Evolutionary conservation across 2,888 invertebrate genomes (phyloP), one percentile per base, ranked within the genome.

Genomic region (Malachius bipustulatus): DNA sequence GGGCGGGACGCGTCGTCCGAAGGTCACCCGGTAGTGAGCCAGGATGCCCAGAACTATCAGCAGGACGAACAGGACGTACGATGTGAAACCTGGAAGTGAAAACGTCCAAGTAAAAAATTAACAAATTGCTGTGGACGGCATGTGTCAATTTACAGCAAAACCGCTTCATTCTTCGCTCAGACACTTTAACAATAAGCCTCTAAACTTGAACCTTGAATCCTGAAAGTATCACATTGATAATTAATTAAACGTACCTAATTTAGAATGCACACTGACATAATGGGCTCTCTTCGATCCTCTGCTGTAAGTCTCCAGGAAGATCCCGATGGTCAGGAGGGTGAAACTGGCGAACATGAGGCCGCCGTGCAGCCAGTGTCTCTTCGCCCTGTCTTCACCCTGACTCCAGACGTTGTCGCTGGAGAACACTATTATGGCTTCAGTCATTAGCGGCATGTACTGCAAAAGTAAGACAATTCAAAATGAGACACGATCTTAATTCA

Each of bases 401-500:
- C 49, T 47, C 50, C 51, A 55, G n/a, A 54, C 30, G 36, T 56
- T 53, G 34, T 55, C 55, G 6, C 49, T 46, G 26, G 48, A 39
- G 32, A 56, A 56, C 3, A 56, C 39, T 43, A 56, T 47, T 4
- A 56, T 37, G 1, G 53, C 46, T 40, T 54, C 55, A 2, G 55
- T 47, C 55, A 55, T 56, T 12, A 55, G 31, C 1, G 55, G 52
- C 8, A 52, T 30, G 38, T 52, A 53, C 56, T 56, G 37, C 39
- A 50, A 50, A 39, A 12, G 14, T 13, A 26, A 19, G 24, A 19
- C n/a, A n/a, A n/a, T n/a, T n/a, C n/a, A n/a, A n/a, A n/a, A n/a
- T n/a, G n/a, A n/a, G n/a, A n/a, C n/a, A n/a, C n/a, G n/a, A n/a
- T n/a, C n/a, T n/a, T n/a, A n/a, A n/a, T n/a, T n/a, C n/a, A n/a